Conservation (phyloP, 1,140 invertebrate genomes). For the Sitophilus oryzae region DNA sequence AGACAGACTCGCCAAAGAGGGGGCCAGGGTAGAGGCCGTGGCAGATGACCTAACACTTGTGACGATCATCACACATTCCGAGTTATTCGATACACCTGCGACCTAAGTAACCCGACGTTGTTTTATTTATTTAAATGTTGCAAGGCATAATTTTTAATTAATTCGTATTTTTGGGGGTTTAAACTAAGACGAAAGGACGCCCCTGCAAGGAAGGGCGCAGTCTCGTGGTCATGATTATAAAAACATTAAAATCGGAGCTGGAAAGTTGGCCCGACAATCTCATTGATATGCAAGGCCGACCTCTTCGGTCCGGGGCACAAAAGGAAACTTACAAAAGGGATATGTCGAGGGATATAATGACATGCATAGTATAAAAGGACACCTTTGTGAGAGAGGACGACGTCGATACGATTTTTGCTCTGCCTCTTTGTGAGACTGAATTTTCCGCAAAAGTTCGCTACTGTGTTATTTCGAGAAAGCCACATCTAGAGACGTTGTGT, state of each 20-base stretch:
- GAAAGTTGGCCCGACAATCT: constrained; percentile 26
- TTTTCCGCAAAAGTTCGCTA: constrained; percentile 17
- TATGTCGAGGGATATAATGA: constrained; percentile 34
- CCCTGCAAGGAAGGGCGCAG: constrained; percentile 14
- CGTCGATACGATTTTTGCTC: constrained; percentile 31
- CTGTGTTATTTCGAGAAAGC: constrained; percentile 20
- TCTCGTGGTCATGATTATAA: constrained; percentile 34
- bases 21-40: no score
- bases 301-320: constrained; percentile 29
- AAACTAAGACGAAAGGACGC: constrained; percentile 8
- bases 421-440: constrained; percentile 24
- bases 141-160: no score
- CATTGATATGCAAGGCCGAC: constrained; percentile 36
- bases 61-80: no score
- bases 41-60: no score
- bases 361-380: constrained; percentile 33
- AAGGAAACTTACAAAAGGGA: constrained; percentile 36
- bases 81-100: no score
- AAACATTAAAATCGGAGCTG: constrained; percentile 34
- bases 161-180: no score
- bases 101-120: no score
- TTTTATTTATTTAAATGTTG: no score
- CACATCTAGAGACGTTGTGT: no score
- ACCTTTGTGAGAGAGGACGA: constrained; percentile 32
- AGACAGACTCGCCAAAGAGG: no score